These are phyloP conservation scores for Cheilosia scutellata DNA, from an alignment of 2,888 invertebrate genomes.

Conservation along the genomic window DNA sequence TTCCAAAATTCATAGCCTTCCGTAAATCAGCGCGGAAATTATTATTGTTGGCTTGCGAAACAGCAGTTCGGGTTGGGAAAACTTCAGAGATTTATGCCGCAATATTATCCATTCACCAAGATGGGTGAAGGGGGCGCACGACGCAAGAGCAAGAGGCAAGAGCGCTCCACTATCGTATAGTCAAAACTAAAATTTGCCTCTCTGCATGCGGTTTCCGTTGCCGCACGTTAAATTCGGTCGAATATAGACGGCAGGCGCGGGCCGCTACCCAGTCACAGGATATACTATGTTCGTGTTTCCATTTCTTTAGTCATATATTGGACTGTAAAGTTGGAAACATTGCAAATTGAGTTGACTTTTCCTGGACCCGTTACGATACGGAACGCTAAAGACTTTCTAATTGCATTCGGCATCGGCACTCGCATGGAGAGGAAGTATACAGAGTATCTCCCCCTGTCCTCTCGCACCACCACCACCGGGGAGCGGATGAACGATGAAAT, in stretches of 20 bases:
- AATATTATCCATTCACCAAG: conserved; percentile 39
- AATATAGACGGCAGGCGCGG: not conserved
- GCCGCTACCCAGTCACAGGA: conserved; percentile 12
- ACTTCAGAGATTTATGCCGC: conserved; percentile 63
- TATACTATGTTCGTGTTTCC: not conserved
- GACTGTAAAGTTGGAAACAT: conserved; percentile 40
- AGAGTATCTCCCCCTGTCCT: no score
- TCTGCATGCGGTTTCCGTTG: conserved; percentile 49
- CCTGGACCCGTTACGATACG: conserved; percentile 23
- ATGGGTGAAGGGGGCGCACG: not conserved
- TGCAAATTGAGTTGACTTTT: conserved; percentile 68
- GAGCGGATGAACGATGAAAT: conserved; percentile 1
- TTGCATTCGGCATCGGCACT: conserved; percentile 40
- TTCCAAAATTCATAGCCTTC: conserved; percentile 52
- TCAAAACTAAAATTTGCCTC: conserved; percentile 9
- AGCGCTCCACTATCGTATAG: not conserved
- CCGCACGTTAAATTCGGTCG: conserved; percentile 27
- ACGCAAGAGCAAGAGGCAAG: not conserved
- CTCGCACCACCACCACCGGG: not conserved
- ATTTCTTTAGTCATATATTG: not conserved
- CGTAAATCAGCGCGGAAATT: conserved; percentile 69
- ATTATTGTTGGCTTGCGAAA: conserved; percentile 66
- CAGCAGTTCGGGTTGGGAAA: conserved; percentile 39
- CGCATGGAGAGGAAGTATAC: not conserved
- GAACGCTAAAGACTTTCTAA: conserved; percentile 62